These are phyloP conservation scores for Athetis lepigone DNA, from an alignment of 2,888 invertebrate species.

Conservation along the genomic window DNA sequence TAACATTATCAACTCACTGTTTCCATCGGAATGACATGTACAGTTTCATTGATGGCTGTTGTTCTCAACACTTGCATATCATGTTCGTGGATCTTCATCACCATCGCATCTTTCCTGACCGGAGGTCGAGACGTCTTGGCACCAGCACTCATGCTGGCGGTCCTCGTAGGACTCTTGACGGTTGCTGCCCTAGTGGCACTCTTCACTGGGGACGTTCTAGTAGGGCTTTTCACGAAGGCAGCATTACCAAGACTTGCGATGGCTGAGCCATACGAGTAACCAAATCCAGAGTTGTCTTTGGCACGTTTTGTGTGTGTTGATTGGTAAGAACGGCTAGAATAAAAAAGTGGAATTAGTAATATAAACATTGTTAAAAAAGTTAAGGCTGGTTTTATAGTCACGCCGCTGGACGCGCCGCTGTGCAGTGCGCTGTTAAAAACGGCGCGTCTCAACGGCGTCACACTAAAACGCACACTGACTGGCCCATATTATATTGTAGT, in stretches of 20 bases:
- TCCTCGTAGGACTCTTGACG: neutral
- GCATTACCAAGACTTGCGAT: conserved; percentile 75
- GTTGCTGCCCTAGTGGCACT: neutral
- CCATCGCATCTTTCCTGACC: conserved; percentile 74
- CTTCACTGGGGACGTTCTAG: neutral
- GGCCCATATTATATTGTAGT: no score
- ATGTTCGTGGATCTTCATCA: conserved; percentile 66
- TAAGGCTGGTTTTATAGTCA: no score
- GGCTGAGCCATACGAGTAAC: conserved; percentile 84
- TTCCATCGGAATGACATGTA: conserved; percentile 70
- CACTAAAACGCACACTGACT: no score
- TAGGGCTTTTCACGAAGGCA: conserved; percentile 53
- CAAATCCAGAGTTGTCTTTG: conserved; percentile 85
- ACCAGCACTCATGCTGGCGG: conserved; percentile 39
- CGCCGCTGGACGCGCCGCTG: no score
- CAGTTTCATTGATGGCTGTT: conserved; percentile 81
- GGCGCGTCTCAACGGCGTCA: no score
- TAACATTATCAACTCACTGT: conserved; percentile 71
- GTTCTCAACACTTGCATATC: conserved; percentile 82
- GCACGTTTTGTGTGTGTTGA: conserved; percentile 81
- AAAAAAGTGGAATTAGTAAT: conserved; percentile 3
- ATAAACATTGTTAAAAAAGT: no score
- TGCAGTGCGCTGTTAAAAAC: no score
- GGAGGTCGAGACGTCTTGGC: conserved; percentile 68
- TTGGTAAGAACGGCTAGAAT: conserved; percentile 78